phyloP scores from a whole-genome alignment of 2,113 vertebrate species.

The Nycticorax nycticorax region DNA sequence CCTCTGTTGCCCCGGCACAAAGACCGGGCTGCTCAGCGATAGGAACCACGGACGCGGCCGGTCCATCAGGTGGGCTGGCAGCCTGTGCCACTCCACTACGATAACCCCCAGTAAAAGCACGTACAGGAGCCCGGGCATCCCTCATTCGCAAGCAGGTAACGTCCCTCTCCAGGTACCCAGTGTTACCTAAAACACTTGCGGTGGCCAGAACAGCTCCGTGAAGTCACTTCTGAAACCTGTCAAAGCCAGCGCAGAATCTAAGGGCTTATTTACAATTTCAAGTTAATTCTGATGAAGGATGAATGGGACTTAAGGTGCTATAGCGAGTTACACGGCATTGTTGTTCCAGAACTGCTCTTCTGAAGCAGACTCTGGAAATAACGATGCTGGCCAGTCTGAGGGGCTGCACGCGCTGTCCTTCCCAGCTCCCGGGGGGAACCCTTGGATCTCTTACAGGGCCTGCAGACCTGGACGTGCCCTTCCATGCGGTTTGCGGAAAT shows the following conservation, averaged over 20 bases:
- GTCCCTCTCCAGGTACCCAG: neutral
- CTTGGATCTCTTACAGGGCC: neutral
- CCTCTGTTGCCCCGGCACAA: neutral
- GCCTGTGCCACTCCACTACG: neutral
- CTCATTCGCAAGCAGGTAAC: neutral
- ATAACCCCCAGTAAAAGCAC: neutral
- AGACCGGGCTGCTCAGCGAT: neutral
- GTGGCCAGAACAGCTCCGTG: neutral
- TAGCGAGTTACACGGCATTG: neutral
- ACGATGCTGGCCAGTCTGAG: neutral
- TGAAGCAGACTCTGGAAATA: neutral
- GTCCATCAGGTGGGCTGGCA: neutral
- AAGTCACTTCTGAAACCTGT: neutral
- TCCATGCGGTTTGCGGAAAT: rapidly evolving
- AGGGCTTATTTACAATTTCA: neutral
- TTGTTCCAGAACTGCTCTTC: neutral
- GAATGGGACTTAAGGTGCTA: neutral
- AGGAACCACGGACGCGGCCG: rapidly evolving
- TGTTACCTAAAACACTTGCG: neutral
- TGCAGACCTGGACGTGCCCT: neutral
- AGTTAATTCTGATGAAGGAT: neutral
- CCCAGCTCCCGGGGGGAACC: neutral
- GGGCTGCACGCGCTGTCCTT: neutral
- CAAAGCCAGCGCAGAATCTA: neutral
- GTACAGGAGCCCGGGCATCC: neutral